Percentiles rank a stretch among this genome's conserved stretches.
These are phyloP conservation scores for Macroramphosus scolopax DNA, from an alignment of 2,797 vertebrate genomes.

Conservation along the genomic window DNA sequence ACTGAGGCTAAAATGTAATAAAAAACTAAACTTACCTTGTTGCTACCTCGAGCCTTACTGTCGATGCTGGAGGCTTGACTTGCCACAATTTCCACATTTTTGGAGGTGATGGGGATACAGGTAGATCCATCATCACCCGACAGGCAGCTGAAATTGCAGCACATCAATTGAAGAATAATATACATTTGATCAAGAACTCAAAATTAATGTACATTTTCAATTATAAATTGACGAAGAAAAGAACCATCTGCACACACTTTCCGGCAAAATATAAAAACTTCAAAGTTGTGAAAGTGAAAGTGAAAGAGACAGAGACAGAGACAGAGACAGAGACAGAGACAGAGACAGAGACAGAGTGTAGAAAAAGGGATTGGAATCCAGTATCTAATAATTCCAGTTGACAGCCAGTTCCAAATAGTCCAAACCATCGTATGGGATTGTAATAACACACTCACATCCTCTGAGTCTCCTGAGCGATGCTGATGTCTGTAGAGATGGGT, in stretches of 20 bases:
- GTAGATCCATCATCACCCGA: conserved; percentile 92
- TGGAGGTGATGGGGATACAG: conserved; percentile 87
- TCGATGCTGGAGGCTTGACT: conserved; percentile 96
- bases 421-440: too few species aligned
- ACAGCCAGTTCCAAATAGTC: too few species aligned
- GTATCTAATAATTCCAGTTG: too few species aligned
- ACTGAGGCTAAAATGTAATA: too few species aligned
- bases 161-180: background rate
- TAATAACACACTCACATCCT: conserved; percentile 94
- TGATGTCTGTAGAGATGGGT: conserved; percentile 78
- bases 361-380: too few species aligned
- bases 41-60: conserved; percentile 95
- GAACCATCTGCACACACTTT: too few species aligned
- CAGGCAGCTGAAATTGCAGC: conserved; percentile 79
- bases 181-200: background rate
- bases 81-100: conserved; percentile 93
- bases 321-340: too few species aligned
- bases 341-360: too few species aligned
- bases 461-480: conserved; percentile 84
- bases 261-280: too few species aligned
- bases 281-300: too few species aligned
- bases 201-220: background rate
- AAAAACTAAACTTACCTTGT: conserved; percentile 91
- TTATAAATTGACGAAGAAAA: background rate
- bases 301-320: too few species aligned